Percentiles rank a stretch among this genome's conserved stretches.
These are phyloP conservation scores for Nezara viridula DNA, from an alignment of 2,888 invertebrate genomes.

Conservation along the genomic window DNA sequence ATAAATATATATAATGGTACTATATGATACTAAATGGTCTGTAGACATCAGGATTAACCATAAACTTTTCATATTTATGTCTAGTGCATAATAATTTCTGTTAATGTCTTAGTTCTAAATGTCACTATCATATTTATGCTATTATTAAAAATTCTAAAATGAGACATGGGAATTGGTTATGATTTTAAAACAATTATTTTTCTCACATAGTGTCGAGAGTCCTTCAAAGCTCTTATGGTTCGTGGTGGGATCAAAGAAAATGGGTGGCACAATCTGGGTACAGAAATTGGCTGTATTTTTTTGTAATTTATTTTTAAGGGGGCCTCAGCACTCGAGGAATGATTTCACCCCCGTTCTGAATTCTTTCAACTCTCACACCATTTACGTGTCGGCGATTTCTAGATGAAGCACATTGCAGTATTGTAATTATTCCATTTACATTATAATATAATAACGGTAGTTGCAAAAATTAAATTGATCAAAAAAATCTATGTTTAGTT, in stretches of 20 bases:
- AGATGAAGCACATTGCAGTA: too few species aligned
- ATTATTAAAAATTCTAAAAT: neutral
- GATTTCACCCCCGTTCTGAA: neutral
- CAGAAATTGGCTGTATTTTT: neutral
- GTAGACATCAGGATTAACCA: too few species aligned
- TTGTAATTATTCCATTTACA: too few species aligned
- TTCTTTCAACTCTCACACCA: neutral
- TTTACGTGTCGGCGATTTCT: neutral
- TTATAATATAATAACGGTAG: too few species aligned
- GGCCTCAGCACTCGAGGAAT: neutral
- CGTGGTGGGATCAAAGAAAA: neutral
- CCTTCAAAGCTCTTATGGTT: slow-evolving; percentile 2
- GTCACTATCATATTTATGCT: neutral
- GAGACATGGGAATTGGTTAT: neutral
- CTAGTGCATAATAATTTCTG: too few species aligned
- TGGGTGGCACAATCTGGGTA: neutral
- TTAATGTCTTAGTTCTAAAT: too few species aligned
- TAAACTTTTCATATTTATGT: too few species aligned
- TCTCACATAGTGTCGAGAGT: neutral
- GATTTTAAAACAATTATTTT: slow-evolving; percentile 22
- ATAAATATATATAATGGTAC: too few species aligned
- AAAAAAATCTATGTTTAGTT: too few species aligned
- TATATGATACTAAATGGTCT: too few species aligned
- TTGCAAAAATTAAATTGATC: too few species aligned
- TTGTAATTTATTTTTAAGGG: neutral